Base-by-base conservation (phyloP, 2,888 invertebrate genomes). In the Lochmaea crataegi region DNA sequence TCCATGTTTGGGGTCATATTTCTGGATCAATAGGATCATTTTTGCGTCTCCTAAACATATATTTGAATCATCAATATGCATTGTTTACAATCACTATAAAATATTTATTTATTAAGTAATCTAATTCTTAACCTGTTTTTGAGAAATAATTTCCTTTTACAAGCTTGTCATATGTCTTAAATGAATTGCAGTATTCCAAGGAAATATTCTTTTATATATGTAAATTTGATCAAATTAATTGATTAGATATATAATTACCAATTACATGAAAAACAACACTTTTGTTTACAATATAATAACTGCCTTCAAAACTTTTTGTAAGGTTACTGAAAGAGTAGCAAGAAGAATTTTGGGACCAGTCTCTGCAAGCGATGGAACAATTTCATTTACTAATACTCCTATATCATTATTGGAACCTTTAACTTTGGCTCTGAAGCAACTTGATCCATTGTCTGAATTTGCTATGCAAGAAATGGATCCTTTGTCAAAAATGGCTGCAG, bases 391-490 rank as follows among this genome's bases (percentile, higher is more conserved):
- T 18, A 53, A 53, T 38, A 84, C 85, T 41, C 83, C 85, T 58
- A 79, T 84, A 12, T 84, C 85, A 72, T 84, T 89, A 53, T 86
- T 89, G 45, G 90, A 91, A 81, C 90, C 90, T 5, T 80, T 91
- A 14, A 85, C 89, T 71, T 85, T 87, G 9, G 90, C 91, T 45
- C 84, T 94, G 4, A 94, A 94, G 83, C 93, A 93, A 41, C 88
- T 90, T 0, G 94, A 94, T 87, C 94, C 94, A 0, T 86, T 94
- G 38, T 92, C 92, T 22, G 91, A 92, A 81, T 92, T 94, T 86
- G 92, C 91, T 2, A 88, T 89, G 67, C 88, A 89, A 76, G 90
- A 91, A 77, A 86, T 91, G 82, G 92, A 93, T 85, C 92, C 93
- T 1, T 85, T 92, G 26, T 90, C 91, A 1, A 90, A 90, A 87